These are phyloP conservation scores for Pristionchus fissidentatus DNA, from an alignment of 2,888 invertebrate species.

Conservation along the genomic window DNA sequence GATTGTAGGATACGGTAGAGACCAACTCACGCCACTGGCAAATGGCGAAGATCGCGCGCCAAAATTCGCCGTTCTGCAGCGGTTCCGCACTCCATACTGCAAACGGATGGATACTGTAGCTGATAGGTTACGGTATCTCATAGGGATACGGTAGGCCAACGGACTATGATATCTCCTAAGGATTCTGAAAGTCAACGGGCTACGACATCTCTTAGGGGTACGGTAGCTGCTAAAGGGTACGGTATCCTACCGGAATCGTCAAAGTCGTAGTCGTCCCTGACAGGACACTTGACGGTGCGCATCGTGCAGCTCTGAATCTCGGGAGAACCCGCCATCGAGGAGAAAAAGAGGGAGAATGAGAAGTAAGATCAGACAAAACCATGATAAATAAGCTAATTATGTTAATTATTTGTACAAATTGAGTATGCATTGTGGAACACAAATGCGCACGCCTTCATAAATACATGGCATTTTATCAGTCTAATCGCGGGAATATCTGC, in stretches of 20 bases:
- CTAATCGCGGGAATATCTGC: no score
- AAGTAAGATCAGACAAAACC: no score
- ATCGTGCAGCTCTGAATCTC: not conserved
- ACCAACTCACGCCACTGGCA: not conserved
- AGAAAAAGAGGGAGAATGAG: not conserved
- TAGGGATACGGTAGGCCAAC: no score
- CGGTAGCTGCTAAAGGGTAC: not conserved
- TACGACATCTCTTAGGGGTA: no score
- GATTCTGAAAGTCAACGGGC: no score
- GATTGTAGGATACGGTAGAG: not conserved
- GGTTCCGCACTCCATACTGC: not conserved
- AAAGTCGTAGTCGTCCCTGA: not conserved
- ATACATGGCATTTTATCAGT: no score
- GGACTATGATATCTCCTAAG: no score
- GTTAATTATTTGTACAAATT: no score
- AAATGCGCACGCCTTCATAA: no score
- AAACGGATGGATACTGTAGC: not conserved
- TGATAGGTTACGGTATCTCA: no score
- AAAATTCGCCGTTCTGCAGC: not conserved
- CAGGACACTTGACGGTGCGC: conserved; percentile 7
- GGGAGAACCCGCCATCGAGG: not conserved
- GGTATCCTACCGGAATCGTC: not conserved
- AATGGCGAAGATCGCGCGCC: not conserved
- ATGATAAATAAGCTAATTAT: no score
- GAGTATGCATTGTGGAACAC: no score